Base-by-base conservation (phyloP, 2,113 vertebrate genomes). In the Suricata suricatta region DNA sequence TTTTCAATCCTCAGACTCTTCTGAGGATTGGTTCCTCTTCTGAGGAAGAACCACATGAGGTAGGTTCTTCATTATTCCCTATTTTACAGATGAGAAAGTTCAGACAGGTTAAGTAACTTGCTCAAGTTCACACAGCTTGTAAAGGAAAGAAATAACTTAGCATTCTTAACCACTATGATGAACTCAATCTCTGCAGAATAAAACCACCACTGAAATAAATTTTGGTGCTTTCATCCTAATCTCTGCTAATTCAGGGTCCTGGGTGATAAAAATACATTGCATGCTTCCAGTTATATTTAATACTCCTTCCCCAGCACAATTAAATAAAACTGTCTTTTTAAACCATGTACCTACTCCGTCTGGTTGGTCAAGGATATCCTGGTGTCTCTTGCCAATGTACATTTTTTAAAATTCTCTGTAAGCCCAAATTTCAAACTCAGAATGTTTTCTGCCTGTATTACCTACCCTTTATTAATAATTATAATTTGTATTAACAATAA, bases 381-480 rank as follows among this genome's bases (percentile, higher is more conserved):
- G 21, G 23, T 80, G 11, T 71, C 29, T 89, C 50, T 54, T 60
- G 69, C 38, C 64, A 88, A 54, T 47, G 47, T n/a, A 64, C 15
- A 52, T 79, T 79, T 92, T 38, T 57, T 57, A 54, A 7, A 93
- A 95, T 80, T 77, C 54, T 69, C 85, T 10, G n/a, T 64, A 68
- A 95, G 47, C 57, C 44, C 47, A 80, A 52, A 77, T 64, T 57
- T 52, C 71, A 93, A 71, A 19, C 8, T 88, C 21, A 74, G 38
- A 79, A n/a, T 93, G 31, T 16, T 82, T 87, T 57, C 69, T 83
- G 74, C 23, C n/a, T 52, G 9, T 80, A 33, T 83, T 84, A 57
- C 66, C 66, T 88, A 92, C 23, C 13, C 15, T 90, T 95, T 64
- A 87, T 60, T 92, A 79, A 63, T 69, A 95, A 96, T 63, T 80